phyloP scores from a whole-genome alignment of 2,797 vertebrate species.

The Karalla daura region DNA sequence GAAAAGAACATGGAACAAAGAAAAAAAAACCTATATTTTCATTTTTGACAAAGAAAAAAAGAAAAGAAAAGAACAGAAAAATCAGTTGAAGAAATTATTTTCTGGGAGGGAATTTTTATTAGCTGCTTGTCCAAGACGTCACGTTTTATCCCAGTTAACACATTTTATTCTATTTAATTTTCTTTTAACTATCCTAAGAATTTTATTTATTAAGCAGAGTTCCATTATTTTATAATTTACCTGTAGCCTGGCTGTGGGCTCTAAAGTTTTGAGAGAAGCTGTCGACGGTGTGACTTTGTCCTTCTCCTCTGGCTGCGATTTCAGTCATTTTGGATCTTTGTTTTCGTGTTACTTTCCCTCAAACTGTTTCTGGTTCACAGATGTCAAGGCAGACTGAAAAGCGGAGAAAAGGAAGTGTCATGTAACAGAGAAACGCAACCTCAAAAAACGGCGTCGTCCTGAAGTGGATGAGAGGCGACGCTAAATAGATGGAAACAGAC shows the following conservation, averaged over 20 bases:
- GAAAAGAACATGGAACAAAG: slow-evolving; percentile 67
- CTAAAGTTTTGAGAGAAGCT: slow-evolving; percentile 53
- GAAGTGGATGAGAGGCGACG: slow-evolving; percentile 7
- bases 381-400: slow-evolving; percentile 19
- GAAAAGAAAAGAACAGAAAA: slow-evolving; percentile 44
- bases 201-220: slow-evolving; percentile 80
- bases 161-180: slow-evolving; percentile 64
- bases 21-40: slow-evolving; percentile 76
- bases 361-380: slow-evolving; percentile 8
- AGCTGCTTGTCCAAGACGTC: slow-evolving; percentile 63
- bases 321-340: slow-evolving; percentile 41
- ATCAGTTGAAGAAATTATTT: slow-evolving; percentile 73
- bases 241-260: slow-evolving; percentile 63
- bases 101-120: slow-evolving; percentile 79
- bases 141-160: slow-evolving; percentile 67
- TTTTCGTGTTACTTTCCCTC: slow-evolving; percentile 19
- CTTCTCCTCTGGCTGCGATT: slow-evolving; percentile 54
- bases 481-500: neutral
- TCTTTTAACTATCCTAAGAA: slow-evolving; percentile 66
- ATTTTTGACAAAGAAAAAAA: slow-evolving; percentile 76
- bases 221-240: slow-evolving; percentile 72
- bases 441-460: neutral
- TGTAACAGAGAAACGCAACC: slow-evolving; percentile 28
- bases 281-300: slow-evolving; percentile 52
- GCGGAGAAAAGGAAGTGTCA: slow-evolving; percentile 25